Evolutionary conservation across 2,797 vertebrate species (phyloP).

Genomic region (Platyrinchus mystaceus): DNA sequence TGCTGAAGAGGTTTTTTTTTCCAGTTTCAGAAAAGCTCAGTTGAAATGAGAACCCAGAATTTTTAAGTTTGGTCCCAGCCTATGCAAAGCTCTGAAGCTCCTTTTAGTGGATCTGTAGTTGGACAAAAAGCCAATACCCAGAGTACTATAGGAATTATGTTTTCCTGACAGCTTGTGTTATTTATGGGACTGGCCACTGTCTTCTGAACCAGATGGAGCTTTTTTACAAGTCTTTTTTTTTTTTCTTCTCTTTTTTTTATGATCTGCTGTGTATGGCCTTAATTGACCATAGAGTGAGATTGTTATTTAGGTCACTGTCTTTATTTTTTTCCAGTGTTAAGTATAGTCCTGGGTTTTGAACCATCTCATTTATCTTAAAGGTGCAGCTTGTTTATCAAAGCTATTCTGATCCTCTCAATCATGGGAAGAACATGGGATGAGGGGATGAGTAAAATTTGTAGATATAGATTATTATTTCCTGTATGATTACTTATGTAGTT

Average conservation of each 20-base stretch:
- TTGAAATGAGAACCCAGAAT: background rate
- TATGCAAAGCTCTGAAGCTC: background rate
- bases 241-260: background rate
- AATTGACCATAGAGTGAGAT: background rate
- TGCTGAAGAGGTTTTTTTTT: background rate
- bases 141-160: constrained; percentile 47
- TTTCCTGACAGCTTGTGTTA: constrained; percentile 63
- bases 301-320: constrained; percentile 19
- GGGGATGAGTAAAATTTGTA: background rate
- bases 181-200: constrained; percentile 52
- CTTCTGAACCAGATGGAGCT: constrained; percentile 56
- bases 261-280: background rate
- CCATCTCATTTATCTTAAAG: background rate
- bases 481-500: background rate
- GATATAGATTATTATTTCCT: background rate
- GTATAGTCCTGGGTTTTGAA: background rate
- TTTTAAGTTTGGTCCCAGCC: background rate
- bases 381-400: background rate
- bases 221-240: background rate
- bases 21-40: background rate
- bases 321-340: background rate
- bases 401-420: background rate
- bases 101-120: background rate
- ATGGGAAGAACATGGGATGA: background rate
- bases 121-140: constrained; percentile 16